Percentiles rank a stretch among this genome's conserved stretches.
These are phyloP conservation scores for Platycercus adscitus DNA, from an alignment of 2,113 vertebrate species.

Conservation along the genomic window DNA sequence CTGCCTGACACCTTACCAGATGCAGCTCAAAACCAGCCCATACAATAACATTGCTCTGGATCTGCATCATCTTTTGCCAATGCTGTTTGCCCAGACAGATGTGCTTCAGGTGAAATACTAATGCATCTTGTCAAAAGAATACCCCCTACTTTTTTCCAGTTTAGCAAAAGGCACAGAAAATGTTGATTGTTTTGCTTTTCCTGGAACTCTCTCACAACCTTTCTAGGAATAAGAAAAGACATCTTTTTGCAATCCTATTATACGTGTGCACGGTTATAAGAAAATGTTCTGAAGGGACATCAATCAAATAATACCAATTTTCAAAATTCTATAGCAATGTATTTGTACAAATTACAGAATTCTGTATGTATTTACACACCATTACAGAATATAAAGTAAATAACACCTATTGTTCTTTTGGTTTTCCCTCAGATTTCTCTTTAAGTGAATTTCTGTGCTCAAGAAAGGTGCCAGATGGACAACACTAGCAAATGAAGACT, in stretches of 20 bases:
- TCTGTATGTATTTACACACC: slow-evolving; percentile 75
- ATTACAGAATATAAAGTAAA: slow-evolving; percentile 72
- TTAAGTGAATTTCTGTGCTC: slow-evolving; percentile 32
- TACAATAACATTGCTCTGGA: background rate
- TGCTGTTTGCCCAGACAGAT: background rate
- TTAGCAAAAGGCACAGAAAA: background rate
- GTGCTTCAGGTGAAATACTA: background rate
- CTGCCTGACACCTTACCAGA: background rate
- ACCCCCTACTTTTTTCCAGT: background rate
- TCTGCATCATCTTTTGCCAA: background rate
- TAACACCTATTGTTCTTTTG: slow-evolving; percentile 5
- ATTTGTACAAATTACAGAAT: slow-evolving; percentile 78
- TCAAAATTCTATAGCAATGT: slow-evolving; percentile 76
- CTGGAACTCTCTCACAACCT: background rate
- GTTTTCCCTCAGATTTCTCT: slow-evolving; percentile 12
- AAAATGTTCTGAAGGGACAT: slow-evolving; percentile 64
- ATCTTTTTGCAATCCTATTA: background rate
- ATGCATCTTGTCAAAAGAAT: background rate
- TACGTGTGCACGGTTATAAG: background rate
- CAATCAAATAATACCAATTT: slow-evolving; percentile 74
- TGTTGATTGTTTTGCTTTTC: background rate
- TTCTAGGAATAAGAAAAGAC: background rate
- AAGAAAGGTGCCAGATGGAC: slow-evolving; percentile 53
- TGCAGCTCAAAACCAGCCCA: background rate
- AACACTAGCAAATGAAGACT: slow-evolving; percentile 44